A percentile compares a stretch with the other conserved stretches of the same genome.
Evolutionary conservation across 2,888 invertebrate genomes (phyloP).

Genomic region (Orthosia gothica): DNA sequence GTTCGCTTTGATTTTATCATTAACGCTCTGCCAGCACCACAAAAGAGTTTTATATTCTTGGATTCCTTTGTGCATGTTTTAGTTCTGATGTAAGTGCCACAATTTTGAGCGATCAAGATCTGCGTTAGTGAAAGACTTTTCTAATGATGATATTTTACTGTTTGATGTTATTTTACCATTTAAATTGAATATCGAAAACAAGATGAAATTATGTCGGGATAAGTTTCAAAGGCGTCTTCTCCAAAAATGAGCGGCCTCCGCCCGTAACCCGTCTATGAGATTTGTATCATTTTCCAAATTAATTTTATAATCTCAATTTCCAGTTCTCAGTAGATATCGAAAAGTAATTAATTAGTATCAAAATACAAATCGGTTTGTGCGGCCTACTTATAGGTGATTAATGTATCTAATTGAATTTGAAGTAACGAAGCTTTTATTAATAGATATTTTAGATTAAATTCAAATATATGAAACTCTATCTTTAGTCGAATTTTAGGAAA

Average conservation of each 20-base stretch:
- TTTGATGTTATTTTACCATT: not conserved
- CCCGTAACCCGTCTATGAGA: not conserved
- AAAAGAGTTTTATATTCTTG: constrained; percentile 15
- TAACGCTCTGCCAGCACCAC: not conserved
- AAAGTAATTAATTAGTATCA: constrained; percentile 20
- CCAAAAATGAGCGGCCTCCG: not conserved
- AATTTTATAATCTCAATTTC: not conserved
- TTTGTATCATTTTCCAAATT: constrained; percentile 25
- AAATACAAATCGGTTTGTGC: constrained; percentile 12
- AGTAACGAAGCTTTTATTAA: not conserved
- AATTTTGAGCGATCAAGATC: constrained; percentile 1
- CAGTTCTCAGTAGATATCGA: not conserved
- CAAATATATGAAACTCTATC: not conserved
- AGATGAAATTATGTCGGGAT: not conserved
- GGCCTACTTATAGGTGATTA: not conserved
- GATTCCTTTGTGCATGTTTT: constrained; percentile 16
- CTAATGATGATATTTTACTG: not conserved
- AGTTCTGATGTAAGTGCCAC: constrained; percentile 2
- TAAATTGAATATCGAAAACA: constrained; percentile 9
- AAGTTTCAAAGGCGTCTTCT: constrained; percentile 8
- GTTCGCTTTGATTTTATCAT: constrained; percentile 18
- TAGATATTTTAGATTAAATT: constrained; percentile 1
- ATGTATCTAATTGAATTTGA: constrained; percentile 10
- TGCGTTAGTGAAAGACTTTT: constrained; percentile 5
- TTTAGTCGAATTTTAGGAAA: not conserved